Evolutionary conservation across 2,797 vertebrate genomes (phyloP).

Genomic region (Garrulus glandarius): DNA sequence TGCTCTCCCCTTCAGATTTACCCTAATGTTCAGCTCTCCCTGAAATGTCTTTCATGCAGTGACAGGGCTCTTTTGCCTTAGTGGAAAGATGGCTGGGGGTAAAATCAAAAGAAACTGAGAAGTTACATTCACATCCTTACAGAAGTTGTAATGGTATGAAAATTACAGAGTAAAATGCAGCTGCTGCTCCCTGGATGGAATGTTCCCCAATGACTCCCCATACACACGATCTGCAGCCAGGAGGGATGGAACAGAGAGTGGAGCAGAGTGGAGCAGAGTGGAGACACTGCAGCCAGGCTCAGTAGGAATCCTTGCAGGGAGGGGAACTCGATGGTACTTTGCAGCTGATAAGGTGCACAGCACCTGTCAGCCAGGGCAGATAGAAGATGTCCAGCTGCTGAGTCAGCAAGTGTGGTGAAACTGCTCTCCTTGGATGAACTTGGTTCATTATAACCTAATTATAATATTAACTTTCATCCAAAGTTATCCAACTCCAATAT

Average conservation of each 20-base stretch:
- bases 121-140: neutral
- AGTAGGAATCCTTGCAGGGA: neutral
- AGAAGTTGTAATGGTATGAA: neutral
- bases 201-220: neutral
- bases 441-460: no score
- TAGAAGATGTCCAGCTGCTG: neutral
- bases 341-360: neutral
- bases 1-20: neutral
- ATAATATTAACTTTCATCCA: neutral
- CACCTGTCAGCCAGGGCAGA: neutral
- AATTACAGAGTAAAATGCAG: neutral
- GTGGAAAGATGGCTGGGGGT: neutral
- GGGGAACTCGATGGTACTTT: neutral
- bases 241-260: neutral
- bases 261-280: neutral
- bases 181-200: neutral
- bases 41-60: fast-evolving
- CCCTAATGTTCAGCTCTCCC: neutral
- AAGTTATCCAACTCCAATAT: neutral
- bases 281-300: neutral
- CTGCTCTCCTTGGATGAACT: neutral
- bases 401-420: neutral
- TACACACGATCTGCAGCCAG: neutral
- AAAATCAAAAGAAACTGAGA: neutral
- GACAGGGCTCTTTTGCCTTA: neutral